These are phyloP conservation scores for Scelioninae gen. 1 DNA, from an alignment of 2,888 invertebrate species.

Conservation along the genomic window DNA sequence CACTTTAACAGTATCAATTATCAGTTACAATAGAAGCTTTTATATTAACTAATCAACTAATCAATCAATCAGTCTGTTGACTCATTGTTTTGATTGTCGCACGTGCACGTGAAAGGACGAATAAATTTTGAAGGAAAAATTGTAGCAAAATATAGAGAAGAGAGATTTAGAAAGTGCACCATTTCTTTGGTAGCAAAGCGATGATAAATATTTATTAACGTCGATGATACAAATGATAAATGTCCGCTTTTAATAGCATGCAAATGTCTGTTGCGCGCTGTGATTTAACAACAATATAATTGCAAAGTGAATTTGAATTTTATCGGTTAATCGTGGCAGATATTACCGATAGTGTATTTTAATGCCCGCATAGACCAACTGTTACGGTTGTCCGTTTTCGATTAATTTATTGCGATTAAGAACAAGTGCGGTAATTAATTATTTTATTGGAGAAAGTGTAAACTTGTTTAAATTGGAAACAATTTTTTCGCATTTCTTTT, in stretches of 20 bases:
- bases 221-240: constrained; percentile 56
- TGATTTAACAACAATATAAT: constrained; percentile 48
- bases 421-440: constrained; percentile 16
- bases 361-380: constrained; percentile 20
- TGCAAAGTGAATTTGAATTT: constrained; percentile 43
- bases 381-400: constrained; percentile 24
- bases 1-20: constrained; percentile 26
- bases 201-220: constrained; percentile 43
- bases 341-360: constrained; percentile 40
- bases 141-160: no score
- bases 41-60: no score
- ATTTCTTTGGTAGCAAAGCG: constrained; percentile 18
- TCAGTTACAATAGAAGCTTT: background rate
- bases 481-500: no score
- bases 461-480: constrained; percentile 13
- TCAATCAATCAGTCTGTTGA: constrained; percentile 17
- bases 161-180: constrained; percentile 49
- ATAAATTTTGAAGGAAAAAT: background rate
- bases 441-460: constrained; percentile 26
- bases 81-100: background rate
- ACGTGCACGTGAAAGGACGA: no score
- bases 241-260: constrained; percentile 36
- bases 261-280: constrained; percentile 37
- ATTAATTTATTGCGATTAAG: constrained; percentile 27
- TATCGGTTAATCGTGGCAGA: constrained; percentile 34